Percentiles rank a stretch among this genome's conserved stretches.
These are phyloP conservation scores for Artemia sp. DNA, from an alignment of 2,888 invertebrate genomes.

Conservation along the genomic window DNA sequence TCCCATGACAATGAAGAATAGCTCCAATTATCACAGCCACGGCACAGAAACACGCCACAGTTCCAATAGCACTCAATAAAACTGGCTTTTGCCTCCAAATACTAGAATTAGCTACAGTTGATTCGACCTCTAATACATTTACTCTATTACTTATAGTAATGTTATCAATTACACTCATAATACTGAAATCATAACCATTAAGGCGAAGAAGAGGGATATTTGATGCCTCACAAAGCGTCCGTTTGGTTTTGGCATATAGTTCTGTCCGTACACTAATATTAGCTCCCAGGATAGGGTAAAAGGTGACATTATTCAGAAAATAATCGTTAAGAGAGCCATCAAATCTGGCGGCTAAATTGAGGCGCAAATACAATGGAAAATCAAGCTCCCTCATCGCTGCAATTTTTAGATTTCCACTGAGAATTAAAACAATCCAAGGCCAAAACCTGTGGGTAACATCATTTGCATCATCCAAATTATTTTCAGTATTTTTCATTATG, in stretches of 20 bases:
- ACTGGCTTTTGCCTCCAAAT: not conserved
- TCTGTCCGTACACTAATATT: not conserved
- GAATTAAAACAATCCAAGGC: constrained; percentile 20
- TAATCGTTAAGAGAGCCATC: constrained; percentile 15
- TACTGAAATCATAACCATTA: not conserved
- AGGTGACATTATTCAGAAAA: not conserved
- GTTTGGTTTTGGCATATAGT: not conserved
- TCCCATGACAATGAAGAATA: not conserved
- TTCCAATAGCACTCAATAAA: constrained; percentile 8
- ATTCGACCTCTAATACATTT: not conserved
- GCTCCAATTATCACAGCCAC: not conserved
- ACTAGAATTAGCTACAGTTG: not conserved
- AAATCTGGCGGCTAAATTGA: constrained; percentile 21
- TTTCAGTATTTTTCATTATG: not conserved
- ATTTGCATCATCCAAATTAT: not conserved
- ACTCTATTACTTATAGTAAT: not conserved
- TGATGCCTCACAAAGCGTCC: not conserved
- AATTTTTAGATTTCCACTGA: constrained; percentile 18
- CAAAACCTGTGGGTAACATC: not conserved
- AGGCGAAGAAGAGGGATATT: not conserved
- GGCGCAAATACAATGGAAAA: constrained; percentile 19
- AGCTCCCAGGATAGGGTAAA: not conserved
- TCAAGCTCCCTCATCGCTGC: constrained; percentile 18
- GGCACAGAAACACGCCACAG: not conserved
- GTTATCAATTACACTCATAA: not conserved